phyloP scores from a whole-genome alignment of 2,888 invertebrate species.

The Melitaea athalia region DNA sequence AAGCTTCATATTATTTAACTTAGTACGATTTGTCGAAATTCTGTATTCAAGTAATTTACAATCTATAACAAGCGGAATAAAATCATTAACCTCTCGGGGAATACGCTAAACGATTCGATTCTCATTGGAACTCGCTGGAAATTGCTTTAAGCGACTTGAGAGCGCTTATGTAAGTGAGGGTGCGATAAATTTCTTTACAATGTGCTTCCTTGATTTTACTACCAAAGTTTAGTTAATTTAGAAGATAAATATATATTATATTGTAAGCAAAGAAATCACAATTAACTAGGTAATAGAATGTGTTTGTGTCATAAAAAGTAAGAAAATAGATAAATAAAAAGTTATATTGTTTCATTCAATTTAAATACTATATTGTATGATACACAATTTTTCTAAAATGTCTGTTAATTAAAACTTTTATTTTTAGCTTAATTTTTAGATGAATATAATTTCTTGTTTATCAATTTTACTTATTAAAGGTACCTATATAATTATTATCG shows the following conservation, averaged over 20 bases:
- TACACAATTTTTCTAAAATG: too few relatives aligned
- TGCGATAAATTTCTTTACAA: background rate
- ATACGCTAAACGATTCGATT: slow-evolving; percentile 1
- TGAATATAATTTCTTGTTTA: too few relatives aligned
- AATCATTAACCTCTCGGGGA: background rate
- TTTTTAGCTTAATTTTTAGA: too few relatives aligned
- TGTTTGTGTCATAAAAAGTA: background rate
- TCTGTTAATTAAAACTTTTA: too few relatives aligned
- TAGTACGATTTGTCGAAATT: background rate
- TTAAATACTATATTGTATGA: too few relatives aligned
- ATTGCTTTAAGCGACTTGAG: slow-evolving; percentile 5
- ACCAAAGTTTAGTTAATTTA: background rate
- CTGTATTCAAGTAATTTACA: background rate
- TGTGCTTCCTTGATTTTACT: background rate
- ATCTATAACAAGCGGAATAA: background rate
- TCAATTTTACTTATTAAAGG: background rate
- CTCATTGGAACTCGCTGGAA: background rate
- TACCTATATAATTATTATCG: background rate
- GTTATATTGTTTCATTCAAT: too few relatives aligned
- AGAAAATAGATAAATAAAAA: too few relatives aligned
- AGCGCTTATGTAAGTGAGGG: background rate
- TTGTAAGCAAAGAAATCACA: background rate
- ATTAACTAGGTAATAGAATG: background rate
- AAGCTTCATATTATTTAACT: too few relatives aligned
- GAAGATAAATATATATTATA: background rate